Base-by-base conservation (phyloP, 2,797 vertebrate species). In the Alca torda region DNA sequence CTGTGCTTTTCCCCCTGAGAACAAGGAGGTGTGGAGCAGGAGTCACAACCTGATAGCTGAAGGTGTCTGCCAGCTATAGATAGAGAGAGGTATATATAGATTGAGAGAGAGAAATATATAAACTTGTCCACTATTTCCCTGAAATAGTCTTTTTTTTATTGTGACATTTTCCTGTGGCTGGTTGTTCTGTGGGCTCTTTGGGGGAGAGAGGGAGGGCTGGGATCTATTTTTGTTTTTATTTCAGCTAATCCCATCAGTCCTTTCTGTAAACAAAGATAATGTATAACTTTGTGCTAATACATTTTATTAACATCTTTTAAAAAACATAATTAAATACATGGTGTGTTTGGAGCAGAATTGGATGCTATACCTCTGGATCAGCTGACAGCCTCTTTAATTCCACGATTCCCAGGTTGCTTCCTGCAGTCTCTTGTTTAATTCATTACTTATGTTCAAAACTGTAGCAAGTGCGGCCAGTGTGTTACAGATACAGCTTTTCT, bases 301-400 rank as follows among this genome's bases (percentile, higher is more conserved):
- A 24, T 72, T 60, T 56, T 88, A 23, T 21, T 11, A 57, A 12
- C 7, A 28, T 6, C 33, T 81, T 6, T 25, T 35, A 13, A 37
- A 13, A 39, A 45, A 5, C 10, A 33, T 15, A 35, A 33, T 5
- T 26, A 61, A 39, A 12, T 21, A 64, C 33, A 8, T 23, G 4
- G 3, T 18, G 4, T 64, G 35, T 74, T 89, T 65, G 64, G 37
- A 77, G 31, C 41, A 75, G 83, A 60, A 68, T 37, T 24, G 18
- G 70, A 51, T 70, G 16, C 31, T 81, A 2, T 50, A 50, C 13
- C 39, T 43, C 43, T 76, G 74, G 54, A 82, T 82, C 45, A 50
- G 9, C 65, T 57, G 63, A 33, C 57, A 87, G 53, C 67, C 51
- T 70, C 76, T 89, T 84, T 83, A 83, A 91, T 74, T 83, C 92